Evolutionary conservation across 2,113 vertebrate species (phyloP).

Genomic region (Anarhynchus alexandrinus): DNA sequence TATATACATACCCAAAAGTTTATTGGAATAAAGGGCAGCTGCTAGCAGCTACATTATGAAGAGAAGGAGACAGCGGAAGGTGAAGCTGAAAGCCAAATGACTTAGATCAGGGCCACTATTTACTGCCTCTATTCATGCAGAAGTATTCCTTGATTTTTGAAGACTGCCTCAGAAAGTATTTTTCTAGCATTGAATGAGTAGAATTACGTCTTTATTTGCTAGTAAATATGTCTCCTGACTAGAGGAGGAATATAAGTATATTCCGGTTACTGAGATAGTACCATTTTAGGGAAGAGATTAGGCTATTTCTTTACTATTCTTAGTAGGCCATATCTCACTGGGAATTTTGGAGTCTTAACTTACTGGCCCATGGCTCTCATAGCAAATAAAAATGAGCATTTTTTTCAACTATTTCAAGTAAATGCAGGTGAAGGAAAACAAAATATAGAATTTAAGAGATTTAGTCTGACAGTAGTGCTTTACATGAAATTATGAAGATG

Average conservation of each 20-base stretch:
- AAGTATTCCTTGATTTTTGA: background rate
- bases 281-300: background rate
- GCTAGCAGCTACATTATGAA: background rate
- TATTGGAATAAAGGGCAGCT: background rate
- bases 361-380: background rate
- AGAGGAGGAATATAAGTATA: background rate
- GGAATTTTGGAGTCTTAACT: background rate
- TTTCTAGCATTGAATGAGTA: background rate
- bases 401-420: background rate
- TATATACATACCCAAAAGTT: background rate
- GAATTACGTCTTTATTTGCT: background rate
- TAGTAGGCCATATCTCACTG: background rate
- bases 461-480: background rate
- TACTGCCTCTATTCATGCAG: background rate
- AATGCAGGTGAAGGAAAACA: background rate
- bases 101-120: background rate
- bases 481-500: background rate
- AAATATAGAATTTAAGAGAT: background rate
- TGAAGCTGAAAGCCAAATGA: background rate
- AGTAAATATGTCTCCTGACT: background rate
- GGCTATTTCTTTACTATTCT: background rate
- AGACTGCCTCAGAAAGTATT: background rate
- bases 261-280: background rate
- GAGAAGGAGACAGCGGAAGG: background rate
- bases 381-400: background rate